Evolutionary conservation across 2,888 invertebrate species (phyloP), one percentile per base, ranked within the genome.

Genomic region (Drosophila histrio): DNA sequence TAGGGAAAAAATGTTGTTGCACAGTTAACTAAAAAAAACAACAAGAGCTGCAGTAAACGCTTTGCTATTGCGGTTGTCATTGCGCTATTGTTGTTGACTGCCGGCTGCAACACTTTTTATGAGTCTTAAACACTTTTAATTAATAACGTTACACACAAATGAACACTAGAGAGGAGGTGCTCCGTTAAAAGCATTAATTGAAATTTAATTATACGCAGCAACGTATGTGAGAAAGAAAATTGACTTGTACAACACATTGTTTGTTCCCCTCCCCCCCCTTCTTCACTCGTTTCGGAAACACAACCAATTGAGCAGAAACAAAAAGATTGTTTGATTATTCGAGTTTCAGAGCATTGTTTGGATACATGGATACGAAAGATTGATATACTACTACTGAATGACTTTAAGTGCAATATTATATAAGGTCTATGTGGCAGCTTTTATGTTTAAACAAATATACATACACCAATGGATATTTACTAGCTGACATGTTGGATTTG

Each of bases 151-250:
- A 69, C 63, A 70, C 61, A 54, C 54, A 77, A 32, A 58, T 52
- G 58, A 56, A 54, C 66, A 47, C 32, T 26, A 47, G 57, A 64
- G 21, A 49, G 11, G n/a, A 17, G 59, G 13, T n/a, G 65, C 60
- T 11, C 71, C 66, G 78, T 77, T 72, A 79, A 77, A 75, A 64
- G 54, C 72, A 77, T 77, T 85, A 83, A 87, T 89, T 87, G 75
- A 77, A 79, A 73, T 83, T 78, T 80, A 87, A 87, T 89, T 87
- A 80, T 46, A 68, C 43, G 50, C 39, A 53, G 50, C 39, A 53
- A 60, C 50, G 49, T 49, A 43, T 70, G 69, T 72, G 63, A 65
- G 62, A 73, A 22, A 59, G 41, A 67, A 75, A 64, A 41, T 61
- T 58, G 49, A 41, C 28, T 60, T 72, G 57, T 59, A 53, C 32